Percentiles rank a stretch among this genome's conserved stretches.
Evolutionary conservation across 2,797 vertebrate genomes (phyloP).

Genomic region (Enteromius trimaculatus): DNA sequence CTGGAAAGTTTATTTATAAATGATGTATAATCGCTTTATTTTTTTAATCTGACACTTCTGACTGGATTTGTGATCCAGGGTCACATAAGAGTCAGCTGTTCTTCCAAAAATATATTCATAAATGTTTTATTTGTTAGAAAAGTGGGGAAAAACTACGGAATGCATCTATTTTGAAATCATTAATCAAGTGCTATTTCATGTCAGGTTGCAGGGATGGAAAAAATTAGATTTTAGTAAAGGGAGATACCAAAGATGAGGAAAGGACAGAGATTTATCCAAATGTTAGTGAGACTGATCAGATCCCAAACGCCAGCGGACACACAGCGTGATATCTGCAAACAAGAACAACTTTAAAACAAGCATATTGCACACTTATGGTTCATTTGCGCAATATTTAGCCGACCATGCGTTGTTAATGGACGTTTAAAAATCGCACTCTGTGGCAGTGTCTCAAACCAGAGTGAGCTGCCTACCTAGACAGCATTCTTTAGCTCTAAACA

Average conservation of each 20-base stretch:
- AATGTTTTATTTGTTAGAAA: neutral
- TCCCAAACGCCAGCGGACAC: slow-evolving; percentile 15
- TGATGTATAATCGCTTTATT: no score
- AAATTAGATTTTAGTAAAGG: slow-evolving; percentile 6
- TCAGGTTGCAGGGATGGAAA: neutral
- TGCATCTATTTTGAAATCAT: neutral
- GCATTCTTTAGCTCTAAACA: neutral
- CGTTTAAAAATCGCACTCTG: neutral
- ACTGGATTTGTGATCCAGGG: no score
- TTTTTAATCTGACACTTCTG: no score
- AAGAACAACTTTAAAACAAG: slow-evolving; percentile 25
- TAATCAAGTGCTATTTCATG: neutral
- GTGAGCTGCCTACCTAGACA: neutral
- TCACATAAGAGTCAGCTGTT: neutral
- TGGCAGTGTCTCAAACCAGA: neutral
- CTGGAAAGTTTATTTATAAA: no score
- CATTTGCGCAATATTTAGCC: neutral
- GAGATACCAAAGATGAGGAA: slow-evolving; percentile 58
- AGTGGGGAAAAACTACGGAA: neutral
- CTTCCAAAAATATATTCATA: neutral
- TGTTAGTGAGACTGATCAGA: slow-evolving; percentile 46
- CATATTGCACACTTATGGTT: neutral
- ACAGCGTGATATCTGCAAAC: slow-evolving; percentile 50
- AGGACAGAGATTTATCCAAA: slow-evolving; percentile 48
- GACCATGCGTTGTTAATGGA: neutral